Evolutionary conservation across 2,888 invertebrate species (phyloP).

Genomic region (Mesoligia furuncula): DNA sequence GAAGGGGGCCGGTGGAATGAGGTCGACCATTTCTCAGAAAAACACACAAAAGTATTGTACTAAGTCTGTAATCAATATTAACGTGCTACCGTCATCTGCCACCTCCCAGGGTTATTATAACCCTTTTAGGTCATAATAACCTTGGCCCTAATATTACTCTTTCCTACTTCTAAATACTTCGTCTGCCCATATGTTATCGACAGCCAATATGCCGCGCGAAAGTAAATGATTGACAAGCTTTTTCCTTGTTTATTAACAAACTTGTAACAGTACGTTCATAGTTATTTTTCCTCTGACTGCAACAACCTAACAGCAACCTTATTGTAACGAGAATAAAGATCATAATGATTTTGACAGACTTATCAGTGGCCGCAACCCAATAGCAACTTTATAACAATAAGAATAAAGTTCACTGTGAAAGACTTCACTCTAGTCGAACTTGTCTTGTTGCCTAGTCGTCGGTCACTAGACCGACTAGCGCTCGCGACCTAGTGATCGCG

Average conservation of each 20-base stretch:
- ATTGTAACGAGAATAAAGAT: too few species aligned
- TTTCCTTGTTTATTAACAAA: neutral
- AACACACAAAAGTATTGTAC: neutral
- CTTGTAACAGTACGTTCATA: neutral
- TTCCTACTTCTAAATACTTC: slow-evolving; percentile 9
- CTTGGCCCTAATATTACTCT: slow-evolving; percentile 17
- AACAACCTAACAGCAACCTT: too few species aligned
- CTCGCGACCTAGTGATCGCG: too few species aligned
- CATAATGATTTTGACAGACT: too few species aligned
- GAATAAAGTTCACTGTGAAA: too few species aligned
- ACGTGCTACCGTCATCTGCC: neutral
- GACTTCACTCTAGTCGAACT: too few species aligned
- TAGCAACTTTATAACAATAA: too few species aligned
- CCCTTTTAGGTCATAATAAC: neutral
- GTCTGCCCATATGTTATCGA: neutral
- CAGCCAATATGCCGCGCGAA: neutral
- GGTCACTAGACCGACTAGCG: too few species aligned
- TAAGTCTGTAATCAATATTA: slow-evolving; percentile 7
- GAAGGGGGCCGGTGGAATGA: too few species aligned
- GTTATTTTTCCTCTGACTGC: neutral
- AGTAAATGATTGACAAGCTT: slow-evolving; percentile 5
- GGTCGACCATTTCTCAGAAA: neutral
- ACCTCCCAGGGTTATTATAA: neutral
- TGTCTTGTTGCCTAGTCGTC: too few species aligned
- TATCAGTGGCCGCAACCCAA: too few species aligned